Percentiles rank a stretch among this genome's conserved stretches.
Evolutionary conservation across 2,113 vertebrate species (phyloP).

Genomic region (Thamnaconus septentrionalis): DNA sequence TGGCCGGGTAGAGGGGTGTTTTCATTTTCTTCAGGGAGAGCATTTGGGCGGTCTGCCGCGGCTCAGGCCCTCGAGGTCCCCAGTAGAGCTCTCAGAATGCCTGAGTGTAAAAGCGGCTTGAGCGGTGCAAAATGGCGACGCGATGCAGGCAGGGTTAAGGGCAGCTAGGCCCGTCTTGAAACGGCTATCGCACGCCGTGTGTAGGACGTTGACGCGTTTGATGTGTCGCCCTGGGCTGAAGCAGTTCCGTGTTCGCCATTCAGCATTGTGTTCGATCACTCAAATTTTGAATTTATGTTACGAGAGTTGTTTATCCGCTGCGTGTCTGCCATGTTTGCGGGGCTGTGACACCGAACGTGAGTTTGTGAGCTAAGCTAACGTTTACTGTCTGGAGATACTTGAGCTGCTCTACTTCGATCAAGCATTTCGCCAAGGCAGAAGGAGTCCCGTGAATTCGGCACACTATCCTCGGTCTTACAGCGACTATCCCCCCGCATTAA

Average conservation of each 20-base stretch:
- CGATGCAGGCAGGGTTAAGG: slow-evolving; percentile 78
- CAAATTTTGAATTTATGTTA: not conserved
- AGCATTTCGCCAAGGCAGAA: too few species aligned
- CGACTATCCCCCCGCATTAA: too few species aligned
- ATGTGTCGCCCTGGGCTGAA: not conserved
- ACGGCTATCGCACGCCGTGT: not conserved
- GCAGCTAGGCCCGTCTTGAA: slow-evolving; percentile 69
- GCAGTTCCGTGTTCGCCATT: rapidly evolving
- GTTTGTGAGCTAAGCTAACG: slow-evolving; percentile 22
- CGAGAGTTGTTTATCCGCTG: not conserved
- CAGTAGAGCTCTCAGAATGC: slow-evolving; percentile 77
- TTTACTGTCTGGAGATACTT: not conserved
- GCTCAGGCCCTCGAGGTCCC: slow-evolving; percentile 81
- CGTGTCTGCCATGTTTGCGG: not conserved
- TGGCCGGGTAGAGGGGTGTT: slow-evolving; percentile 12
- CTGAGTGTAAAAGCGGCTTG: slow-evolving; percentile 75
- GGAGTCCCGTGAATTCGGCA: too few species aligned
- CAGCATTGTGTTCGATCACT: not conserved
- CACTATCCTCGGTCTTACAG: too few species aligned
- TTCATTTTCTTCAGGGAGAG: slow-evolving; percentile 75
- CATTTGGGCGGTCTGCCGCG: slow-evolving; percentile 69
- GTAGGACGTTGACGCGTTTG: not conserved
- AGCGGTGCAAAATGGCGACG: slow-evolving; percentile 72
- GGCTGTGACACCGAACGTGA: not conserved
- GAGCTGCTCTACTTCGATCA: too few species aligned